Percentiles rank a stretch among this genome's conserved stretches.
phyloP scores from a whole-genome alignment of 2,888 invertebrate species.

The Tenthredo mesomela region DNA sequence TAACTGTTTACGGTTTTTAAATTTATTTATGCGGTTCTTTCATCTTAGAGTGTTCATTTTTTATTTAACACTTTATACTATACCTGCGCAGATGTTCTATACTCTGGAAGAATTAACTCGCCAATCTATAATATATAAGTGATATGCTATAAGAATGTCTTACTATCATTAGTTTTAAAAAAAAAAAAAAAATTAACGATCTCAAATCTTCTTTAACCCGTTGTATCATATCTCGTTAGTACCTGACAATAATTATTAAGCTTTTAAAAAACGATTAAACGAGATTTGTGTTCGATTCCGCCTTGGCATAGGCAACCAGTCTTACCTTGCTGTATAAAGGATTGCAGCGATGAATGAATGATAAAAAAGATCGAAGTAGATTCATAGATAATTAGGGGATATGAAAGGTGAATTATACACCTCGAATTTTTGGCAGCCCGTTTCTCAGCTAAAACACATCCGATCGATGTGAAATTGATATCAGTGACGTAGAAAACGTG shows the following conservation, averaged over 20 bases:
- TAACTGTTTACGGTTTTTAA: conserved; percentile 47
- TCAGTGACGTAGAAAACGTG: too few species aligned
- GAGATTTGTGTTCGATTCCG: not conserved
- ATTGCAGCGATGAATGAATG: not conserved
- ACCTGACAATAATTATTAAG: not conserved
- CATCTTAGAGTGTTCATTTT: not conserved
- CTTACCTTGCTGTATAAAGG: not conserved
- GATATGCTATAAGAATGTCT: not conserved
- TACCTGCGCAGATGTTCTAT: not conserved
- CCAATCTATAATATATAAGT: too few species aligned
- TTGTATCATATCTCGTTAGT: not conserved
- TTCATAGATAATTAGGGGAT: not conserved
- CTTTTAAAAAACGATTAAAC: not conserved
- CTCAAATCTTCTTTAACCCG: not conserved
- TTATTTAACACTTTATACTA: not conserved
- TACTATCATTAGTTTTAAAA: not conserved
- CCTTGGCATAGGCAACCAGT: conserved; percentile 33
- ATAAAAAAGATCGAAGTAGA: not conserved
- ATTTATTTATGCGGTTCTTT: conserved; percentile 15
- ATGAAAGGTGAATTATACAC: too few species aligned
- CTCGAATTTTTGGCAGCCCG: too few species aligned
- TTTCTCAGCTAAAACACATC: too few species aligned
- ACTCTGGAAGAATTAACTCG: not conserved
- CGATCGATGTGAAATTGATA: too few species aligned
- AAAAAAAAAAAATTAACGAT: not conserved